phyloP scores from a whole-genome alignment of 1,140 invertebrate genomes.

The Nymphalis io region DNA sequence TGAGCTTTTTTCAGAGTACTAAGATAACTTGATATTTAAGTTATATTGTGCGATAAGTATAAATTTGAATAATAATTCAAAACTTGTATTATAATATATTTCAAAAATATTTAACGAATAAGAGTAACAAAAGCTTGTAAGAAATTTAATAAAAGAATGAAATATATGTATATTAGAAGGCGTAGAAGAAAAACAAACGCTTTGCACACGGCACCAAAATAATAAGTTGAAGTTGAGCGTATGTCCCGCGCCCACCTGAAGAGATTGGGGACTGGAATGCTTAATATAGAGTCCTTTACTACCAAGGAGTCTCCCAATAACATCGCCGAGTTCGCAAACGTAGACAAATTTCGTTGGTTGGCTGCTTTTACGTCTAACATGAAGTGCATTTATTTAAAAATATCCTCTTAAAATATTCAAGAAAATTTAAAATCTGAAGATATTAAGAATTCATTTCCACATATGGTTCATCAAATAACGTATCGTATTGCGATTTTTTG shows the following conservation, averaged over 20 bases:
- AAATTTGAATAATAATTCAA: constrained; percentile 10
- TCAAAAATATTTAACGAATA: constrained; percentile 12
- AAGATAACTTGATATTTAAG: constrained; percentile 45
- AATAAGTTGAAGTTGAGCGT: constrained; percentile 75
- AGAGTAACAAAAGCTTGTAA: constrained; percentile 16
- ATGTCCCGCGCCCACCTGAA: constrained; percentile 70
- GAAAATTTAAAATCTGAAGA: background rate
- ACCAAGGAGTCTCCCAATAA: constrained; percentile 70
- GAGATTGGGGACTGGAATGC: constrained; percentile 75
- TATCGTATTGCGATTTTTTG: background rate
- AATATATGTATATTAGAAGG: constrained; percentile 63
- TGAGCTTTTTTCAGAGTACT: constrained; percentile 40
- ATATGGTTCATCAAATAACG: background rate
- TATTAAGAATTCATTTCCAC: no score
- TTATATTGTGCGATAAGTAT: constrained; percentile 21
- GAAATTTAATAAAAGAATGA: constrained; percentile 70
- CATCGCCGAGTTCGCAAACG: constrained; percentile 61
- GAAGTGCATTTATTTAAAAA: constrained; percentile 31
- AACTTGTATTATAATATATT: background rate
- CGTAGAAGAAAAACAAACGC: constrained; percentile 68
- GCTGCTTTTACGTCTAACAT: constrained; percentile 47
- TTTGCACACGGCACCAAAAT: constrained; percentile 65
- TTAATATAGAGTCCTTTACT: constrained; percentile 77
- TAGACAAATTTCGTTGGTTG: constrained; percentile 57
- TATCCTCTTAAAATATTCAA: background rate